phyloP scores from a whole-genome alignment of 2,797 vertebrate species.

The Ptychobarbus kaznakovi region DNA sequence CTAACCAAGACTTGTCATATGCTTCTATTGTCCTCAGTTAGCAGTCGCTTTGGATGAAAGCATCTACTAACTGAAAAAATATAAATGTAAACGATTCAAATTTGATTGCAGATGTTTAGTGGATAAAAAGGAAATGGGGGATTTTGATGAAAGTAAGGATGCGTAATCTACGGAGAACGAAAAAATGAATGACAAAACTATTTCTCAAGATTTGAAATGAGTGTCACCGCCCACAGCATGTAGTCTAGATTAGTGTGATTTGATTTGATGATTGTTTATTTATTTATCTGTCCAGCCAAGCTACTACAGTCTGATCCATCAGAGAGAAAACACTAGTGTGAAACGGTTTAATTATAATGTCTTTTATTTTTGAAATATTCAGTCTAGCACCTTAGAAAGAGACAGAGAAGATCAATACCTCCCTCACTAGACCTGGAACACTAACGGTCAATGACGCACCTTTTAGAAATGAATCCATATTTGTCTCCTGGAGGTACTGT shows the following conservation, averaged over 20 bases:
- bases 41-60: background rate
- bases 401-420: constrained; percentile 62
- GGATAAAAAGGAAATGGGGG: background rate
- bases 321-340: constrained; percentile 26
- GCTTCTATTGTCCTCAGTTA: background rate
- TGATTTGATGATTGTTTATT: background rate
- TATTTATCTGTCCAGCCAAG: constrained; percentile 6
- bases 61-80: background rate
- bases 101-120: background rate
- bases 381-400: constrained; percentile 56
- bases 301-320: constrained; percentile 22
- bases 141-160: background rate
- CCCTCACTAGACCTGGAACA: constrained; percentile 58
- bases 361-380: constrained; percentile 47
- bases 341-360: constrained; percentile 46
- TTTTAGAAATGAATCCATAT: constrained; percentile 60
- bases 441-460: constrained; percentile 53
- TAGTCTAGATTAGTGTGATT: background rate
- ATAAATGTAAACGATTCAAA: background rate
- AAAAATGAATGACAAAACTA: constrained; percentile 8
- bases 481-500: constrained; percentile 69
- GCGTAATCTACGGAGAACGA: background rate
- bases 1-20: background rate
- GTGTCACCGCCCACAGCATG: background rate
- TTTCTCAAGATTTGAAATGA: constrained; percentile 8